Conservation (phyloP, 37 sponge, comb jelly and placozoan species). For the Ianthella basta region DNA sequence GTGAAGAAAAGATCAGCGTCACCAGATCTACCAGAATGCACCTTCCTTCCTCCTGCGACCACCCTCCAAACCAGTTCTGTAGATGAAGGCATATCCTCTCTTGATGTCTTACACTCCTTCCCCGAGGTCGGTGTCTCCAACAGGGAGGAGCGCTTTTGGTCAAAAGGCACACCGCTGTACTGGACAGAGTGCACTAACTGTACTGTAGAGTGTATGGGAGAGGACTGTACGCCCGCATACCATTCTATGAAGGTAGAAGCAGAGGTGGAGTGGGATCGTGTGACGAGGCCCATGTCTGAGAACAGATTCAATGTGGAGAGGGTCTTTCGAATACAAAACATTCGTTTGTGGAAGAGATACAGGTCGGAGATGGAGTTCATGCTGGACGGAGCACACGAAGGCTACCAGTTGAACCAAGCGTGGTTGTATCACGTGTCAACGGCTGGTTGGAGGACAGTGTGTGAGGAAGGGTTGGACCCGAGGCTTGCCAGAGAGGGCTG, state of each 20-base stretch:
- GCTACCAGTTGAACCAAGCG: slow-evolving; percentile 55
- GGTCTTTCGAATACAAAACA: slow-evolving; percentile 70
- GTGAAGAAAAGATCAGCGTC: too few relatives aligned
- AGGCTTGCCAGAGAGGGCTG: slow-evolving; percentile 59
- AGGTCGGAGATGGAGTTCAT: slow-evolving; percentile 59
- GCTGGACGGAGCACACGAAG: slow-evolving; percentile 2
- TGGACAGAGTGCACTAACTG: slow-evolving; percentile 19
- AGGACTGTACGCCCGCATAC: not conserved
- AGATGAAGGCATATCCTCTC: too few relatives aligned
- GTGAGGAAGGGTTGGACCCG: slow-evolving; percentile 77
- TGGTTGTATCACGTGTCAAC: slow-evolving; percentile 67
- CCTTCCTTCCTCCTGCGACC: too few relatives aligned
- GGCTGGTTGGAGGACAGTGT: slow-evolving; percentile 43
- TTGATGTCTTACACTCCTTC: too few relatives aligned
- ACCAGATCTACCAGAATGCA: too few relatives aligned
- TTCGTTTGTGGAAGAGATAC: slow-evolving; percentile 57
- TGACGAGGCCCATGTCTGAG: not conserved
- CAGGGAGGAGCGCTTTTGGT: not conserved
- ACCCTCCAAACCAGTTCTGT: too few relatives aligned
- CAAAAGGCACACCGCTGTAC: not conserved
- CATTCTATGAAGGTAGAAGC: not conserved
- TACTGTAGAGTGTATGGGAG: not conserved
- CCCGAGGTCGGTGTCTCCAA: too few relatives aligned
- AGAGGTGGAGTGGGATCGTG: not conserved
- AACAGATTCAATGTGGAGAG: slow-evolving; percentile 10